A percentile compares a stretch with the other conserved stretches of the same genome.
Evolutionary conservation across 2,888 invertebrate species (phyloP).

Genomic region (Sminthurinus aureus): DNA sequence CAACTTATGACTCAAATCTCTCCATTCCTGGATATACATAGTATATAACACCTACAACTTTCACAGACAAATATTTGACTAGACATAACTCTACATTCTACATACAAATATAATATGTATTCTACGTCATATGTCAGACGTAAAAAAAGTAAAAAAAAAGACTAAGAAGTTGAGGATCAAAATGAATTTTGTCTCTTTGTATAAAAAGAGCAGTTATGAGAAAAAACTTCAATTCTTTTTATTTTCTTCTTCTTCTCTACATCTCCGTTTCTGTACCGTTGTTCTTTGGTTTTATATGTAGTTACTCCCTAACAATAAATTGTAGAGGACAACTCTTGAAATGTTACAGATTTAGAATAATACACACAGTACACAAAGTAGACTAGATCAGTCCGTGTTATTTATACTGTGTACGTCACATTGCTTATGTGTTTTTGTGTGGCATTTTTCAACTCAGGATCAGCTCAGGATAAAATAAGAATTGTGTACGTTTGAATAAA

Average conservation of each 20-base stretch:
- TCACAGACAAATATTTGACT: too few species aligned
- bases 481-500: too few species aligned
- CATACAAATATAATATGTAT: not conserved
- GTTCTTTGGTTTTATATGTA: too few species aligned
- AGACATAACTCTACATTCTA: not conserved
- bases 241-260: not conserved
- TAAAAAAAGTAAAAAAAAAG: not conserved
- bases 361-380: not conserved
- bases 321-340: not conserved
- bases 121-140: not conserved
- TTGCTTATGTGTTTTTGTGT: not conserved
- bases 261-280: not conserved
- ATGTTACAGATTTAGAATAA: not conserved
- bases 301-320: not conserved
- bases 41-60: not conserved
- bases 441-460: too few species aligned
- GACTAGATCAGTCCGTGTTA: not conserved
- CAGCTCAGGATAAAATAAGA: too few species aligned
- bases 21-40: not conserved
- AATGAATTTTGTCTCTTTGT: too few species aligned
- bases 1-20: not conserved
- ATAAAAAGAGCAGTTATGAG: too few species aligned
- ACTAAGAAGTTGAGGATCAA: not conserved
- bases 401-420: not conserved
- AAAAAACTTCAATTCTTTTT: not conserved